Base-by-base conservation (phyloP, 2,113 vertebrate genomes). In the Myotis brandtii region DNA sequence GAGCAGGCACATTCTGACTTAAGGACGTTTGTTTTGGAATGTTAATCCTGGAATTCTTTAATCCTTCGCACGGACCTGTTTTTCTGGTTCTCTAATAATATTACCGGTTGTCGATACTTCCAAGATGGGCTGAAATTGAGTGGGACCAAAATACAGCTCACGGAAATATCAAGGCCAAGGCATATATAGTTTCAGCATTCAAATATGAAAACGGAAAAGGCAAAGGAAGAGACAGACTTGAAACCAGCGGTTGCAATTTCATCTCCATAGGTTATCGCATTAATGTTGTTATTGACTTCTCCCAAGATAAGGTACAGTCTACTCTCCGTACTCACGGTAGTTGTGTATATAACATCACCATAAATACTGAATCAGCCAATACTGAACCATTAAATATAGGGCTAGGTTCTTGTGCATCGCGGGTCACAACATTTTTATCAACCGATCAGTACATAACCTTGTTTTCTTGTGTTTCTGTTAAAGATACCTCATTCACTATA, bases 1-100 rank as follows among this genome's bases (percentile, higher is more conserved):
- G 37, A 75, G 48, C 25, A 10, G 40, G 48, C 56, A 50, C 21
- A 13, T 1, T 5, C 0, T 18, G 23, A 59, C 37, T 17, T 1
- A 46, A 17, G 37, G 54, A 32, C 6, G 20, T 27, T 23, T 62
- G 67, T 64, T 87, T 32, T 32, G 12, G 52, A 89, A 23, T 11
- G 67, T 80, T 12, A 66, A 43, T 70, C 84, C 54, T 66, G 54
- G 13, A 30, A 77, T 27, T 27, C 34, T 50, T 90, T 20, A 37
- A 5, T 18, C 70, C 76, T 56, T 69, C 50, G 3, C 2, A 0
- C 0, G 27, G 46, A 30, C 87, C 64, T 34, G n/a, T 50, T 85
- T 69, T 67, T 75, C 73, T 43, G n/a, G 72, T 40, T 95, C 75
- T 43, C 92, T 76, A 82, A 93, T 32, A 77, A 81, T 52, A 21